phyloP scores from a whole-genome alignment of 2,113 vertebrate genomes.

The Heliornis fulica region DNA sequence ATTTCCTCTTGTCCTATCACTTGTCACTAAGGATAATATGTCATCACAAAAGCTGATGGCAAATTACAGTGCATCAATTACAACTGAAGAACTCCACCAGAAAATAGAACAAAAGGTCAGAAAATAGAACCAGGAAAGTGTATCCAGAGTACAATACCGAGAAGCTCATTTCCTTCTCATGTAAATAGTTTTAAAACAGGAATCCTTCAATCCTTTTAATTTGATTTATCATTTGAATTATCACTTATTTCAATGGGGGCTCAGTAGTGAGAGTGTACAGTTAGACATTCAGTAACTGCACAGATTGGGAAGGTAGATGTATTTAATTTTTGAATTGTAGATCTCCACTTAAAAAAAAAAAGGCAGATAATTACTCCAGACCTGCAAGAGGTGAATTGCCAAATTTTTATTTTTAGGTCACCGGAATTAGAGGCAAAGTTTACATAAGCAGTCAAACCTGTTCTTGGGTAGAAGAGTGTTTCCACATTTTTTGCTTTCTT shows the following conservation, averaged over 20 bases:
- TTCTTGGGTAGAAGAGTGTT: not conserved
- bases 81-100: not conserved
- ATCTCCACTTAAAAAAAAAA: not conserved
- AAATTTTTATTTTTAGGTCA: not conserved
- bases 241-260: not conserved
- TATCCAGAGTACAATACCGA: not conserved
- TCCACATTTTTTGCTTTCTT: not conserved
- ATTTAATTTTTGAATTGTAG: not conserved
- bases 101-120: not conserved
- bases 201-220: not conserved
- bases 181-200: not conserved
- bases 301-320: not conserved
- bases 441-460: not conserved
- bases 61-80: not conserved
- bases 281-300: not conserved
- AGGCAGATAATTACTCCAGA: not conserved
- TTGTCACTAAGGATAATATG: too few relatives aligned
- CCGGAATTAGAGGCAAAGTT: not conserved
- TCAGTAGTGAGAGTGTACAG: not conserved
- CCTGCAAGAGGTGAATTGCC: not conserved
- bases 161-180: not conserved
- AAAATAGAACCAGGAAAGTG: not conserved
- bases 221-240: not conserved
- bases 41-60: too few relatives aligned
- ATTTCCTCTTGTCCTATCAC: too few relatives aligned